phyloP scores from a whole-genome alignment of 2,888 invertebrate species.

The Lissonota sp. region DNA sequence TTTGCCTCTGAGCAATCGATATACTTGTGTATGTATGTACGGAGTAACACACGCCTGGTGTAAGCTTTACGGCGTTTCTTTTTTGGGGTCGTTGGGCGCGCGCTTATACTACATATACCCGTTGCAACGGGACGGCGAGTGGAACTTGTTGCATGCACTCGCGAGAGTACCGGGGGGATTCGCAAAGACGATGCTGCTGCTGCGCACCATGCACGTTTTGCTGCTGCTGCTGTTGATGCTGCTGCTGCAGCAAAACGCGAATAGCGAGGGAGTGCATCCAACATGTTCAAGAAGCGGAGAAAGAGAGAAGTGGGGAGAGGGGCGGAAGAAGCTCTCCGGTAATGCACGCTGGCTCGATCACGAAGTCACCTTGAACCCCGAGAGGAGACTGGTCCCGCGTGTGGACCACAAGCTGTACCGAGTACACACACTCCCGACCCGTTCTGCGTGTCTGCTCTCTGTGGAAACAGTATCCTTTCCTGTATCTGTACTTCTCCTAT shows the following conservation, averaged over 20 bases:
- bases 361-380: conserved; percentile 78
- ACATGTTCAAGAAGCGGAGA: not conserved
- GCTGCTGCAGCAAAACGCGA: not conserved
- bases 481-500: conserved; percentile 36
- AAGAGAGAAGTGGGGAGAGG: conserved; percentile 44
- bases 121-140: conserved; percentile 67
- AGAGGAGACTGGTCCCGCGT: conserved; percentile 66
- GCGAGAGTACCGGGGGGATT: conserved; percentile 37
- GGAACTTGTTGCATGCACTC: conserved; percentile 65
- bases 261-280: conserved; percentile 4
- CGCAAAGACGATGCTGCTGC: conserved; percentile 37
- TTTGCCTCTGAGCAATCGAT: not conserved
- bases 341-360: conserved; percentile 76
- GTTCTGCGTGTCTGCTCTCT: conserved; percentile 39
- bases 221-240: conserved; percentile 14
- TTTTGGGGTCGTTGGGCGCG: conserved; percentile 65
- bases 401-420: conserved; percentile 65
- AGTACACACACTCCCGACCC: conserved; percentile 45
- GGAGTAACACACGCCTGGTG: conserved; percentile 52
- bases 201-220: conserved; percentile 43
- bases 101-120: conserved; percentile 64
- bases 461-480: conserved; percentile 63
- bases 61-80: conserved; percentile 62
- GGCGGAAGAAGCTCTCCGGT: conserved; percentile 62
- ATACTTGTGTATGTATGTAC: not conserved